Base-by-base conservation (phyloP, 2,797 vertebrate species). In the Hipposideros larvatus region DNA sequence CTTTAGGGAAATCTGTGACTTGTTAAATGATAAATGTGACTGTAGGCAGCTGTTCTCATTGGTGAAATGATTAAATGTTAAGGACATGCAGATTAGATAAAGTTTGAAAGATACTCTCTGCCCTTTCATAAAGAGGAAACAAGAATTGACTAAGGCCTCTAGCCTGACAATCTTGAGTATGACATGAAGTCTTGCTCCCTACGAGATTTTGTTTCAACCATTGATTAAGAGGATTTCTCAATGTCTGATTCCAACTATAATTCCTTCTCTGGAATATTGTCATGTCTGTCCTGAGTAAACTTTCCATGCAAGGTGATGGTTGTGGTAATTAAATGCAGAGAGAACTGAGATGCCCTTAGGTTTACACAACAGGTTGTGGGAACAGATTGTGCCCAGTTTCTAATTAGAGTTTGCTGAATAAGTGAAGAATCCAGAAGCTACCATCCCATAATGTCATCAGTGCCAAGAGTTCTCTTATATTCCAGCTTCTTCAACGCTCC, bases 381-480 rank as follows among this genome's bases (percentile, higher is more conserved):
- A 66, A 82, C 21, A 88, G 73, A 80, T 14, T 70, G 21, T n/a
- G 6, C 37, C 65, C 74, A 34, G 13, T 70, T 91, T 57, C 88
- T 75, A 80, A 70, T 70, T 46, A 93, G 21, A 86, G 41, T 79
- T 51, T 93, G n/a, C 31, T 79, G 88, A 75, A 57, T 91, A 79
- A 85, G 28, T 94, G 53, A 73, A 28, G 34, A 87, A 75, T 48
- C 10, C 26, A 88, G 65, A 85, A 63, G 65, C 57, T 70, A 55
- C 8, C 46, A n/a, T 18, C 26, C 28, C 37, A 74, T 34, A 85
- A 85, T 26, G 57, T 51, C 22, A 66, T 51, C 41, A 78, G 21
- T 61, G 48, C 57, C 48, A 87, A 91, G 28, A 53, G 34, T 68
- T 37, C 11, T 87, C 41, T 93, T 84, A 65, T 11, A 65, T 48